A percentile compares a stretch with the other conserved stretches of the same genome.
Conservation (phyloP, 1,140 invertebrate species). For the Hydropsyche tenuis region DNA sequence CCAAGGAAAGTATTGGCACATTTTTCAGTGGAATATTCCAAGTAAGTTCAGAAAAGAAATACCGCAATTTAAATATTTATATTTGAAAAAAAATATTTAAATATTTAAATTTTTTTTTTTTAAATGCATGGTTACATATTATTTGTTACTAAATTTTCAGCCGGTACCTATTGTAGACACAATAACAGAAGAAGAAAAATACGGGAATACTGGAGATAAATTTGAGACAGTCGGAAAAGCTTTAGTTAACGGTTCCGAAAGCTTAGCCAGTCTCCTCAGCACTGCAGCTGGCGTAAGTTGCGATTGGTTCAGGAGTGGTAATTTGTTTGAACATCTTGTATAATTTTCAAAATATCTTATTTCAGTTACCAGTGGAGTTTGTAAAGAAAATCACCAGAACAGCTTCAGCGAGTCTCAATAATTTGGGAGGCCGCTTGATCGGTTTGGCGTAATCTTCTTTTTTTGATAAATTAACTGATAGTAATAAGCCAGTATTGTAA, state of each 20-base stretch:
- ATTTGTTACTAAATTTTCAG: slow-evolving; percentile 53
- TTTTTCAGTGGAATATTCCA: slow-evolving; percentile 42
- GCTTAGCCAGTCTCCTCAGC: slow-evolving; percentile 64
- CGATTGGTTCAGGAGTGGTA: too few species aligned
- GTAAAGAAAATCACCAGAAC: slow-evolving; percentile 43
- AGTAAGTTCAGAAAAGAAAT: too few species aligned
- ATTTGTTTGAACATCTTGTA: too few species aligned
- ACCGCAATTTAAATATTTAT: too few species aligned
- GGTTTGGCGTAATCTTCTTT: slow-evolving; percentile 25
- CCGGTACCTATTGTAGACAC: slow-evolving; percentile 73
- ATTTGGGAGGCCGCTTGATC: slow-evolving; percentile 41
- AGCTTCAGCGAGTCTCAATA: slow-evolving; percentile 42
- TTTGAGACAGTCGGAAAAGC: slow-evolving; percentile 64
- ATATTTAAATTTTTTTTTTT: too few species aligned
- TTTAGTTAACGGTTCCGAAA: slow-evolving; percentile 66
- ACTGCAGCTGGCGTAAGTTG: slow-evolving; percentile 43
- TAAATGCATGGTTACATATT: too few species aligned
- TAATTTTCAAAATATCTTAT: too few species aligned
- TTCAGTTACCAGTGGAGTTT: slow-evolving; percentile 43
- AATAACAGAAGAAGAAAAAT: slow-evolving; percentile 73
- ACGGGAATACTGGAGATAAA: slow-evolving; percentile 71
- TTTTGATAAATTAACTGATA: neutral
- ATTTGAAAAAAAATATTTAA: too few species aligned
- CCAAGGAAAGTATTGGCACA: slow-evolving; percentile 36
- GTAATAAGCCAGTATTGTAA: too few species aligned